Evolutionary conservation across 2,888 invertebrate genomes (phyloP).

Genomic region (Pyrrhia umbra): DNA sequence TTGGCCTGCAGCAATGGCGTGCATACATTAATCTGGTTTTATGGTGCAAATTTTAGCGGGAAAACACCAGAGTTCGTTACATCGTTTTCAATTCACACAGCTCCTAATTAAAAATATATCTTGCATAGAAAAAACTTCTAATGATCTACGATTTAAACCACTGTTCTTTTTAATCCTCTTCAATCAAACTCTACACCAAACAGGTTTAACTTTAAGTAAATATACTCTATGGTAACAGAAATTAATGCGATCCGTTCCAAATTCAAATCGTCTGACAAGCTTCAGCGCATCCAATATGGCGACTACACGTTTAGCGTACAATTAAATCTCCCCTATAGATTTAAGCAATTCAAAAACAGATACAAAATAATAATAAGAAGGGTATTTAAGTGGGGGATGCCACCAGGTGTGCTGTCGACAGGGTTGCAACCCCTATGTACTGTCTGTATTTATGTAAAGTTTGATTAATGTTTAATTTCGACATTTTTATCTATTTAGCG

Average conservation of each 20-base stretch:
- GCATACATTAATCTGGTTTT: no score
- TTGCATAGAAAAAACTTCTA: constrained; percentile 3
- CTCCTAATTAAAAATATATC: neutral
- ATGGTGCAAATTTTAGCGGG: no score
- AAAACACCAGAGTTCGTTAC: no score
- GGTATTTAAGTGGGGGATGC: constrained; percentile 80
- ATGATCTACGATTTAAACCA: neutral
- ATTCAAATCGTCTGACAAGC: constrained; percentile 74
- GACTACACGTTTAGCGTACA: constrained; percentile 85
- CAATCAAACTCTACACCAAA: constrained; percentile 34
- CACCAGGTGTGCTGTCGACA: constrained; percentile 85
- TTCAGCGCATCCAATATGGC: constrained; percentile 79
- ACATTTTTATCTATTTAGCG: constrained; percentile 59
- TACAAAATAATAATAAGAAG: constrained; percentile 89
- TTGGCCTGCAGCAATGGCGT: no score
- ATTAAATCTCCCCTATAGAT: constrained; percentile 87
- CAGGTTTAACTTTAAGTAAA: constrained; percentile 56
- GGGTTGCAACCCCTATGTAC: constrained; percentile 84
- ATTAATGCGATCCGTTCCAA: constrained; percentile 60
- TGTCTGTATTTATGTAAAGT: constrained; percentile 65
- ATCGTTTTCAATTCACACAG: neutral
- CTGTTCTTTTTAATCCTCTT: constrained; percentile 28
- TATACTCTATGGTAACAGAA: constrained; percentile 53
- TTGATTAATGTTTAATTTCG: constrained; percentile 78
- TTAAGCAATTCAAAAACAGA: constrained; percentile 89